Percentiles rank a stretch among this genome's conserved stretches.
Evolutionary conservation across 1,140 invertebrate genomes (phyloP).

Genomic region (Chrysoperla carnea): DNA sequence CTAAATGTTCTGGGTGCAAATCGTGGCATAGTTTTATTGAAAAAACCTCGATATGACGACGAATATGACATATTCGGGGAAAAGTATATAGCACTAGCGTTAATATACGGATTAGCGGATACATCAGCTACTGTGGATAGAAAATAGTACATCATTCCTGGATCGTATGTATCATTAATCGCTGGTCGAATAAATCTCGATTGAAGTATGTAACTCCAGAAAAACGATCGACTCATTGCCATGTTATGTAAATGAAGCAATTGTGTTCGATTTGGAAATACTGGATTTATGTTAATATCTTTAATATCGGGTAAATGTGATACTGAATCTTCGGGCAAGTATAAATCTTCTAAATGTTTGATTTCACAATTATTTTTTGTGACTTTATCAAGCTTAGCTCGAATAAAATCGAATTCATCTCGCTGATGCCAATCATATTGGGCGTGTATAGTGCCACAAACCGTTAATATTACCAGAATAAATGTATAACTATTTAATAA

Average conservation of each 20-base stretch:
- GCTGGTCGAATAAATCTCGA: slow-evolving; percentile 74
- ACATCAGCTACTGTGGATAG: slow-evolving; percentile 89
- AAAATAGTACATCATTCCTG: slow-evolving; percentile 97
- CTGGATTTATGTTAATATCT: slow-evolving; percentile 84
- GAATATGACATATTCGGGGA: slow-evolving; percentile 88
- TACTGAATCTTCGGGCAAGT: slow-evolving; percentile 63
- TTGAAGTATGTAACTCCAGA: slow-evolving; percentile 91
- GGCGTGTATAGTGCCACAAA: slow-evolving; percentile 44
- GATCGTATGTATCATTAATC: slow-evolving; percentile 84
- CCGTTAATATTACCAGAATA: slow-evolving; percentile 1
- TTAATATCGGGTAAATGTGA: slow-evolving; percentile 90
- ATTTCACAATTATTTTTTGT: slow-evolving; percentile 74
- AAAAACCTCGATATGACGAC: slow-evolving; percentile 87
- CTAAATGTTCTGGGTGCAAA: slow-evolving; percentile 89
- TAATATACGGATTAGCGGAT: slow-evolving; percentile 79
- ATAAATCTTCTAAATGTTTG: slow-evolving; percentile 66
- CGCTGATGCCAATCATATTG: slow-evolving; percentile 79
- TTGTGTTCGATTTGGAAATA: slow-evolving; percentile 87
- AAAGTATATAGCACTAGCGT: slow-evolving; percentile 88
- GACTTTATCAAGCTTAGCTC: slow-evolving; percentile 62
- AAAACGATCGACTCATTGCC: slow-evolving; percentile 85
- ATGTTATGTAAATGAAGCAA: slow-evolving; percentile 90
- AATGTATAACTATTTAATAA: too few species aligned
- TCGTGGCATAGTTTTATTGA: slow-evolving; percentile 89
- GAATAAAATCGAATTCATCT: slow-evolving; percentile 79